These are phyloP conservation scores for Sebastes dallii DNA, from an alignment of 2,797 vertebrate species.

Conservation along the genomic window DNA sequence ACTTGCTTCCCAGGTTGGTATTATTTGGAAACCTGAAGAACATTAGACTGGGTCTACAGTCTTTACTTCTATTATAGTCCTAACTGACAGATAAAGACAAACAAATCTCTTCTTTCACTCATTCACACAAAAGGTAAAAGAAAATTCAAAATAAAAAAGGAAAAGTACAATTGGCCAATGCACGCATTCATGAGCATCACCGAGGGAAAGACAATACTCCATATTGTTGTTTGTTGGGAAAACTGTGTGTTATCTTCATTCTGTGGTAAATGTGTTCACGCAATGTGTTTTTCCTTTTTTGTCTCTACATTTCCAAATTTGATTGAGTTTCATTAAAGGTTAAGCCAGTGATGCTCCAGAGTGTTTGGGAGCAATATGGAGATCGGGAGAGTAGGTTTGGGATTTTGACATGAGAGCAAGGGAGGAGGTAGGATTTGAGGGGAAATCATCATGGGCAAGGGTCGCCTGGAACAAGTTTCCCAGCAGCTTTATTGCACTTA, in stretches of 20 bases:
- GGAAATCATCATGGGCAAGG: conserved; percentile 66
- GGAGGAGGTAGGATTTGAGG: conserved; percentile 64
- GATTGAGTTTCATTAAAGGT: neutral
- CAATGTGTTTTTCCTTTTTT: neutral
- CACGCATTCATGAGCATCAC: conserved; percentile 65
- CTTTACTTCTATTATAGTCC: neutral
- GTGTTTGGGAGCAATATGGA: conserved; percentile 73
- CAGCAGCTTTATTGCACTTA: conserved; percentile 72
- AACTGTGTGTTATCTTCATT: conserved; percentile 21
- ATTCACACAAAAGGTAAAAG: conserved; percentile 51
- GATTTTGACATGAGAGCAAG: conserved; percentile 58
- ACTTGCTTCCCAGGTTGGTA: neutral
- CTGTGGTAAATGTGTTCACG: conserved; percentile 32
- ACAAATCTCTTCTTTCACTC: conserved; percentile 41
- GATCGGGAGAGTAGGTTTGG: conserved; percentile 55
- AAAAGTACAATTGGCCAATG: conserved; percentile 41
- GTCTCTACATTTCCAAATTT: conserved; percentile 30
- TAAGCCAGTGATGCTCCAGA: conserved; percentile 55
- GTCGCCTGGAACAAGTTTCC: conserved; percentile 68
- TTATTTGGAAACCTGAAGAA: neutral
- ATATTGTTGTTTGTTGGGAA: conserved; percentile 66
- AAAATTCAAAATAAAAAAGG: conserved; percentile 24
- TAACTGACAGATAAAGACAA: conserved; percentile 22
- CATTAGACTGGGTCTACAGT: neutral
- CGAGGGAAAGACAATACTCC: conserved; percentile 63